phyloP scores from a whole-genome alignment of 2,888 invertebrate species.

The Drosophila antonietae region DNA sequence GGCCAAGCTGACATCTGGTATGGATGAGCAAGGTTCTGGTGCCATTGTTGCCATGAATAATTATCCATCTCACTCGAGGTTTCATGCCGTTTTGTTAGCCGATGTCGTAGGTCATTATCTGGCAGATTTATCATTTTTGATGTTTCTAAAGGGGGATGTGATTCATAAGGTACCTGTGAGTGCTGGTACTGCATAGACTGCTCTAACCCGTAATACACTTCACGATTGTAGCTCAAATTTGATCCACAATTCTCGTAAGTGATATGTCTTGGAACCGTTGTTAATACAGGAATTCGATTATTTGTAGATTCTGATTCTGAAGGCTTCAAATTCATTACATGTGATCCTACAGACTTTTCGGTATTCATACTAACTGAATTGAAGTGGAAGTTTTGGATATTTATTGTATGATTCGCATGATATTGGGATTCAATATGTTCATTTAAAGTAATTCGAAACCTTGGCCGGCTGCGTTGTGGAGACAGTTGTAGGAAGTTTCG shows the following conservation, averaged over 20 bases:
- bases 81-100: not conserved
- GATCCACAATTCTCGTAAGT: not conserved
- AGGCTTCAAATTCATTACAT: not conserved
- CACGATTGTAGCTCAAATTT: not conserved
- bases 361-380: not conserved
- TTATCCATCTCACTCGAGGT: not conserved
- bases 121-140: not conserved
- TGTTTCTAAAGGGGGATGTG: not conserved
- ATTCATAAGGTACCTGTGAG: not conserved
- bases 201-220: too few species aligned
- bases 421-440: not conserved
- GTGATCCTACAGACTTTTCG: not conserved
- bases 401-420: not conserved
- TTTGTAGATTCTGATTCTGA: not conserved
- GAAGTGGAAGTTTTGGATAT: not conserved
- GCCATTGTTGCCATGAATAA: constrained; percentile 2
- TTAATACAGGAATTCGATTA: not conserved
- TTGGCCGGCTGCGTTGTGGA: not conserved
- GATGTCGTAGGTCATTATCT: constrained; percentile 8
- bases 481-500: not conserved
- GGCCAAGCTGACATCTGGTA: not conserved
- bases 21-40: not conserved
- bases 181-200: not conserved
- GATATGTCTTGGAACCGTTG: not conserved
- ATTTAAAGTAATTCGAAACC: too few species aligned